Base-by-base conservation (phyloP, 2,113 vertebrate species). In the Python bivittatus region DNA sequence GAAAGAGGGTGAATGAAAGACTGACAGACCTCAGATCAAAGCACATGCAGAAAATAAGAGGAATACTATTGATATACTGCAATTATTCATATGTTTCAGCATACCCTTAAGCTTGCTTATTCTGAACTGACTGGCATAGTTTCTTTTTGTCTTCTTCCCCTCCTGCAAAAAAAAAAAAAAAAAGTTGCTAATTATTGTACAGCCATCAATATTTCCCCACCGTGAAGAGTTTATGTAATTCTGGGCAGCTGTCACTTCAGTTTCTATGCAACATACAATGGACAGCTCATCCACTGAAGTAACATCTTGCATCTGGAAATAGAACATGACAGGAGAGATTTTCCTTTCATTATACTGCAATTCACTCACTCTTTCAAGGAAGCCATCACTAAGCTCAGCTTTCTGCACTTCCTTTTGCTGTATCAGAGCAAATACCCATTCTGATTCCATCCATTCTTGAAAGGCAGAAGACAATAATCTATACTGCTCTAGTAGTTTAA, bases 11-110 rank as follows among this genome's bases (percentile, higher is more conserved):
- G 68, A 54, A 91, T 15, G 9, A 64, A 91, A 86, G 84, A 86
- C 68, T 86, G 53, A 68, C 54, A 86, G 20, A 53, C 44, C n/a
- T 91, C 53, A 86, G 90, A 91, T 42, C 90, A 91, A 64, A 54
- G n/a, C 42, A 64, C 23, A 25, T 38, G 10, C 3, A 68, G n/a
- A 64, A 86, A 33, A 68, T 5, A 25, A 54, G 58, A 86, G 58
- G 20, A 5, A 86, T 42, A 58, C 64, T 86, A 64, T 53, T 11
- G 44, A 52, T 9, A 86, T 25, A 86, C 86, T 91, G 86, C 23
- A 3, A 83, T 42, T 61, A 33, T 2, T 29, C 27, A 53, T 64
- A 86, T 91, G 56, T 91, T 48, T 91, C 79, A 85, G 4, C 56
- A 60, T 6, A 15, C 23, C 38, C 79, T n/a, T 29, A 84, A n/a